A percentile compares a stretch with the other conserved stretches of the same genome.
Conservation (phyloP, 2,113 vertebrate species). For the Cavia porcellus region DNA sequence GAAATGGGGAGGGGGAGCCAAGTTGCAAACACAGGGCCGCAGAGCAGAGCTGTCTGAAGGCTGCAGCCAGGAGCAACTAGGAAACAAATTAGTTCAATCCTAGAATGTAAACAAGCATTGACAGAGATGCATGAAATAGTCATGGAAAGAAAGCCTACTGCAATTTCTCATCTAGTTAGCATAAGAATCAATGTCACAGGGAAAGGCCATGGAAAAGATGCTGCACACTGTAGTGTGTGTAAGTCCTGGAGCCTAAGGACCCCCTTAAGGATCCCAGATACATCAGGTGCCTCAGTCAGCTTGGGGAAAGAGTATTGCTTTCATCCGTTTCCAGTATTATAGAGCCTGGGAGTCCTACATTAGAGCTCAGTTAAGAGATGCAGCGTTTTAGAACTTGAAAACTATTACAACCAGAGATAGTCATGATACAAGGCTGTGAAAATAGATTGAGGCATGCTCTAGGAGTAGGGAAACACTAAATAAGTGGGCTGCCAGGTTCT, state of each 20-base stretch:
- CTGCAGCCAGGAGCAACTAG: constrained; percentile 94
- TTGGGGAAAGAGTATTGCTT: rapidly evolving
- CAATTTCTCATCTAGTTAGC: constrained; percentile 86
- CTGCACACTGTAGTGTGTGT: rapidly evolving
- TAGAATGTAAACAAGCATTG: constrained; percentile 88
- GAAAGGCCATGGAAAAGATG: neutral
- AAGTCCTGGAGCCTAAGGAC: neutral
- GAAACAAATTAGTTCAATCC: constrained; percentile 94
- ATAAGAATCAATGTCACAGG: constrained; percentile 69
- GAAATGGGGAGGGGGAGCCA: constrained; percentile 76
- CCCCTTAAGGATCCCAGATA: neutral
- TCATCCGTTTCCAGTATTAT: neutral
- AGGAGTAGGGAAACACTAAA: too few relatives aligned
- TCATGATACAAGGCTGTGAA: neutral
- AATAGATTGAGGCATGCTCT: rapidly evolving
- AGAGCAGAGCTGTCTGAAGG: constrained; percentile 91
- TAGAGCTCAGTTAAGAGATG: neutral
- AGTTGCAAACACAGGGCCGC: constrained; percentile 92
- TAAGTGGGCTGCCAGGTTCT: neutral
- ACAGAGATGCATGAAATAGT: constrained; percentile 88
- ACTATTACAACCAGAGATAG: neutral
- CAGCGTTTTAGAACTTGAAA: neutral
- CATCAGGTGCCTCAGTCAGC: neutral
- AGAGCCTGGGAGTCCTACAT: too few relatives aligned
- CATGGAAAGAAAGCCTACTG: constrained; percentile 81